Evolutionary conservation across 2,113 vertebrate genomes (phyloP), one percentile per base, ranked within the genome.

Genomic region (Indicator indicator): DNA sequence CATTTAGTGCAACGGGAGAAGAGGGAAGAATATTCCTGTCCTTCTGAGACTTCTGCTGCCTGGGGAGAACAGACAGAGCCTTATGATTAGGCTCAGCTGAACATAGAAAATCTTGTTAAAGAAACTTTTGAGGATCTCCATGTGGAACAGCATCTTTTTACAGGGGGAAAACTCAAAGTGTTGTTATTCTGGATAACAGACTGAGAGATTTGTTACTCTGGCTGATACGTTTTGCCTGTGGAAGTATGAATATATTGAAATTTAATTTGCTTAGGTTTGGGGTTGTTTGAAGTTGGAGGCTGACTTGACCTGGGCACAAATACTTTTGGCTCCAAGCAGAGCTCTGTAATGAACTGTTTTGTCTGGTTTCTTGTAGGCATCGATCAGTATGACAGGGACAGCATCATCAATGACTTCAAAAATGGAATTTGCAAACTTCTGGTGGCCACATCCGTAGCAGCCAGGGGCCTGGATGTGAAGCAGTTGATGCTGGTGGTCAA

Each of bases 331-430:
- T 89, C n/a, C 32, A 13, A 84, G 59, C 63, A 59, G 44, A 67
- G 38, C 48, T 91, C 82, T 65, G 7, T 14, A 59, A 52, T 42
- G 3, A 64, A 48, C 42, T 60, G 8, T 46, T 92, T 19, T 64
- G 16, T 89, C 46, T 92, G 68, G 50, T 88, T 91, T 42, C 88
- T 89, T 91, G 32, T 74, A 99, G 99, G 99, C 75, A 99, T 99
- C 54, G 99, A 99, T 96, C 99, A 99, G 63, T 99, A 99, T 63
- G 99, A 99, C 97, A 97, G 99, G 84, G 99, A 99, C 97, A 99
- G 99, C 97, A 99, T 99, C 95, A 99, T 99, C 95, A 99, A 99
- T 55, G 99, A 99, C 95, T 99, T 99, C 94, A 99, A 99, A 96
- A 99, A 98, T 27, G 99, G 99, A 30, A 98, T 98, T 3, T 99